Conservation (phyloP, 2,113 vertebrate genomes). For the Pipra filicauda region DNA sequence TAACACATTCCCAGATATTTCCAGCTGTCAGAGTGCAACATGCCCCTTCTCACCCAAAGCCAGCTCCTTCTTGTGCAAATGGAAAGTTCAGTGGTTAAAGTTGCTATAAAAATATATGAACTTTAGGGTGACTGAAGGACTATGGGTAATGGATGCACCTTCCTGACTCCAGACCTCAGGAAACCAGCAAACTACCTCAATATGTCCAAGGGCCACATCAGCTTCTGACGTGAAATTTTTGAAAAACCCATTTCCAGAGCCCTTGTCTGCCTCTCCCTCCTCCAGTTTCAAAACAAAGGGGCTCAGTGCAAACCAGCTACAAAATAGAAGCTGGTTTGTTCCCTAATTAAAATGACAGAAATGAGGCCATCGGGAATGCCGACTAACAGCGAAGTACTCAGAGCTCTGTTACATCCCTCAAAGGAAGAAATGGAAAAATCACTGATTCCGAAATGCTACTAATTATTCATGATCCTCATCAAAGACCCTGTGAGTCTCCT, state of each 20-base stretch:
- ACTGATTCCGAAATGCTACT: conserved; percentile 2
- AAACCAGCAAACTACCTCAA: neutral
- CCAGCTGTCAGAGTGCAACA: neutral
- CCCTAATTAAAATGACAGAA: neutral
- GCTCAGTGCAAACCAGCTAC: neutral
- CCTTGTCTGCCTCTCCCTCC: neutral
- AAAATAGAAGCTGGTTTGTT: conserved; percentile 1
- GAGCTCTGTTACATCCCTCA: neutral
- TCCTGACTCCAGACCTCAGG: neutral
- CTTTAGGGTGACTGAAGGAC: neutral
- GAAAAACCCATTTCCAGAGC: neutral
- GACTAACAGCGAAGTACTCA: neutral
- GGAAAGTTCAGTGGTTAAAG: neutral
- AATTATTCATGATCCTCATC: conserved; percentile 40
- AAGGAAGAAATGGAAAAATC: conserved; percentile 27
- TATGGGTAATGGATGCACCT: neutral
- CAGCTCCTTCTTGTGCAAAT: neutral
- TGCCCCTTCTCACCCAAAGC: neutral
- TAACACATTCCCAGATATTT: neutral
- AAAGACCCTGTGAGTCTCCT: neutral
- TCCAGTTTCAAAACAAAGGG: neutral
- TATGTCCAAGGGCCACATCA: accelerated
- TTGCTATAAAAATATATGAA: neutral
- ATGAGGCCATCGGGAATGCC: neutral
- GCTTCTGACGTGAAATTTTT: neutral